phyloP scores from a whole-genome alignment of 2,888 invertebrate genomes.

The Leucophenga montana region DNA sequence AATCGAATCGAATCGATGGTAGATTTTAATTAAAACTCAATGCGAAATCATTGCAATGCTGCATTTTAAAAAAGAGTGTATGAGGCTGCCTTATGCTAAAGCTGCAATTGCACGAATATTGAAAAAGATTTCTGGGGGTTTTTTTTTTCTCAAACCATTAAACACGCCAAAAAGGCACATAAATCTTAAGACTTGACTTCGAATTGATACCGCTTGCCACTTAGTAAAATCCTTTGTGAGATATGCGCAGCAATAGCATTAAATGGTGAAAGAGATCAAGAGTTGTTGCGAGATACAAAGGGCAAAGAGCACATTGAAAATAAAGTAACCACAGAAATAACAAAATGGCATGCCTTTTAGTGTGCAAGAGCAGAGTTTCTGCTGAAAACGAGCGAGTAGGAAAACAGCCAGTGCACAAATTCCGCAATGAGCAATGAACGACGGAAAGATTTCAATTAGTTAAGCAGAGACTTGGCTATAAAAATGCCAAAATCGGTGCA shows the following conservation, averaged over 20 bases:
- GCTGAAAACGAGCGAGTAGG: neutral
- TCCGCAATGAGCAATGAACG: conserved; percentile 5
- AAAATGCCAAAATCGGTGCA: conserved; percentile 43
- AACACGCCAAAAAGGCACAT: conserved; percentile 11
- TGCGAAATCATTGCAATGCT: neutral
- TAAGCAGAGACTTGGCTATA: conserved; percentile 50
- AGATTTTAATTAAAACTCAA: neutral
- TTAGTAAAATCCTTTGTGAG: neutral
- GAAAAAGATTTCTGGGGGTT: neutral
- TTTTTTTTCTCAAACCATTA: conserved; percentile 5
- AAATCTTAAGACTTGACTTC: conserved; percentile 27
- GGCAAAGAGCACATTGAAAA: neutral
- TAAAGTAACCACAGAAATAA: neutral
- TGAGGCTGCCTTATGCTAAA: neutral
- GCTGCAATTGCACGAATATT: neutral
- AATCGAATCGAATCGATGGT: neutral
- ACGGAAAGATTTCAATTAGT: conserved; percentile 60
- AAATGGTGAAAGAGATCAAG: too few species aligned
- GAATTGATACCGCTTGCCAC: conserved; percentile 14
- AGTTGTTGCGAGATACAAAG: neutral
- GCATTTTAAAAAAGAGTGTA: neutral
- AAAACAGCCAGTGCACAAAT: conserved; percentile 21
- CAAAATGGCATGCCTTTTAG: conserved; percentile 5
- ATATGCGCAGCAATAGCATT: too few species aligned
- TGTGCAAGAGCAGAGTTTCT: neutral